A percentile compares a stretch with the other conserved stretches of the same genome.
These are phyloP conservation scores for Opisthocomus hoazin DNA, from an alignment of 2,113 vertebrate genomes.

Conservation along the genomic window DNA sequence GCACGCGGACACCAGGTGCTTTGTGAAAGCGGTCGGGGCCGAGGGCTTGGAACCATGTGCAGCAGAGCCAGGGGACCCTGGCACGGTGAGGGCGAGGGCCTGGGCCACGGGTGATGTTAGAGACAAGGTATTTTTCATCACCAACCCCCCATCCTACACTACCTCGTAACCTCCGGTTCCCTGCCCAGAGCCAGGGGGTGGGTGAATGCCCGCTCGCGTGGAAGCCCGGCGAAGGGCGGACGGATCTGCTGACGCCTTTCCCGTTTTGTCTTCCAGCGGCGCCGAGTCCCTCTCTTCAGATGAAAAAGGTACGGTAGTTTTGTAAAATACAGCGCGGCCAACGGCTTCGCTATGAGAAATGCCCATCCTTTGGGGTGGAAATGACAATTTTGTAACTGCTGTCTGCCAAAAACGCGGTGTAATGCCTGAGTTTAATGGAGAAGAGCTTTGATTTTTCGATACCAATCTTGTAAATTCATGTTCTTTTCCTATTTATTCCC, in stretches of 20 bases:
- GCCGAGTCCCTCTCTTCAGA: background rate
- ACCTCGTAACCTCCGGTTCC: accelerated
- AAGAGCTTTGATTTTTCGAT: background rate
- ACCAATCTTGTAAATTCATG: background rate
- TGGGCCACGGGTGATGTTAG: background rate
- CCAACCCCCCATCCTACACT: accelerated
- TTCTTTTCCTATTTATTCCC: background rate
- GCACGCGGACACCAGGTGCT: accelerated
- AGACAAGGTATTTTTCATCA: background rate
- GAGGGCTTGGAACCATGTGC: background rate
- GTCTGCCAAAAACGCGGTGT: accelerated
- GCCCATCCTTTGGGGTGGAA: accelerated
- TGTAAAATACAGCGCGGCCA: background rate
- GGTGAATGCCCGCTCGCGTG: background rate
- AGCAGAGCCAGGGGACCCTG: background rate
- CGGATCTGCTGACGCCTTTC: background rate
- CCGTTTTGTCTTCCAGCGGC: conserved; percentile 51
- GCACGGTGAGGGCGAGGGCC: background rate
- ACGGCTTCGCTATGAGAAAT: background rate
- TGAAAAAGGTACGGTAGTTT: conserved; percentile 45
- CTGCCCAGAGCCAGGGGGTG: background rate
- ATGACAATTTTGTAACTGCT: no score
- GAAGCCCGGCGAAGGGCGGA: accelerated
- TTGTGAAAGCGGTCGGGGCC: background rate
- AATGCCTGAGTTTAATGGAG: background rate